Percentiles rank a stretch among this genome's conserved stretches.
Conservation (phyloP, 2,113 vertebrate species). For the Asarcornis scutulata region DNA sequence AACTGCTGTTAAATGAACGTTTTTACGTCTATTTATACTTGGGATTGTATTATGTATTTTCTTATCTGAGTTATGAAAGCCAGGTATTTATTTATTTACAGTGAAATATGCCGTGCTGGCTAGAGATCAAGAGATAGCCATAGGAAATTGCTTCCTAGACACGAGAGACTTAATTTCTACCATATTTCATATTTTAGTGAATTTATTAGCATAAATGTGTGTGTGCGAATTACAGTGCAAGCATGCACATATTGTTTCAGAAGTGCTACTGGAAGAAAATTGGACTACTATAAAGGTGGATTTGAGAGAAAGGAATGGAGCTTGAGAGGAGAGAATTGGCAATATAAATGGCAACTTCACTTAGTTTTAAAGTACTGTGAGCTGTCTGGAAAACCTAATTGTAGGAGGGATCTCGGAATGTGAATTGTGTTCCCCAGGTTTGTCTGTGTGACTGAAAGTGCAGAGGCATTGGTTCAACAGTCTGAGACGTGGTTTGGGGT, state of each 20-base stretch:
- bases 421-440: background rate
- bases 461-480: background rate
- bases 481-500: background rate
- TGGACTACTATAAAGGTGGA: background rate
- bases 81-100: background rate
- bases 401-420: background rate
- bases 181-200: background rate
- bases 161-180: constrained; percentile 25
- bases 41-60: background rate
- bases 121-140: background rate
- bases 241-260: background rate
- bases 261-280: background rate
- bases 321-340: background rate
- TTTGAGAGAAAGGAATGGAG: background rate
- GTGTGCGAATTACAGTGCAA: background rate
- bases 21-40: background rate
- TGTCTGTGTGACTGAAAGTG: background rate
- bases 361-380: background rate
- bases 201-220: background rate
- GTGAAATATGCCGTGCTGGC: background rate
- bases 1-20: constrained; percentile 6
- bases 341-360: background rate
- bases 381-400: background rate
- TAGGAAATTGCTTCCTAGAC: background rate
- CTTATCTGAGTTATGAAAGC: background rate